These are phyloP conservation scores for Pao palembangensis DNA, from an alignment of 2,113 vertebrate species.

Conservation along the genomic window DNA sequence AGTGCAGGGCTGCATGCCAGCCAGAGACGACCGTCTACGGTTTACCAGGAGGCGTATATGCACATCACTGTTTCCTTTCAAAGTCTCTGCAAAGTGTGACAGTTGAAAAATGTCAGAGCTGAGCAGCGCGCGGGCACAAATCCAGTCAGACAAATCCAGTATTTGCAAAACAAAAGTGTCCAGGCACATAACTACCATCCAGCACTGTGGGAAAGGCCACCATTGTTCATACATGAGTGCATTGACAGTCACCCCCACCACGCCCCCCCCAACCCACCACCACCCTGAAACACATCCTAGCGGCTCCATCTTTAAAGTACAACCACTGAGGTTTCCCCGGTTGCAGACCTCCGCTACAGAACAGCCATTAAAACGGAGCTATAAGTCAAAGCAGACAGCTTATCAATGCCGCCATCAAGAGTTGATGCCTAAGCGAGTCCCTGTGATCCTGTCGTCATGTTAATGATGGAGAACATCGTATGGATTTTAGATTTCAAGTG, in stretches of 20 bases:
- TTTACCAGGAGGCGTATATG: slow-evolving; percentile 13
- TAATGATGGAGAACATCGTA: slow-evolving; percentile 38
- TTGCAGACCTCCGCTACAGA: not conserved
- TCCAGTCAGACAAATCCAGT: slow-evolving; percentile 16
- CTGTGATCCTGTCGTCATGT: slow-evolving; percentile 40
- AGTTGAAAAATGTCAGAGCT: slow-evolving; percentile 37
- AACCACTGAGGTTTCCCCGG: slow-evolving; percentile 7
- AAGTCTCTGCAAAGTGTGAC: slow-evolving; percentile 31
- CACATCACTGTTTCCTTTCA: slow-evolving; percentile 37
- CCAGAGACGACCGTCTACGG: not conserved
- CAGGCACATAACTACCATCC: slow-evolving; percentile 39
- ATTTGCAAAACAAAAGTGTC: slow-evolving; percentile 38
- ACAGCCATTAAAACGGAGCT: not conserved
- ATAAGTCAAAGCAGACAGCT: slow-evolving; percentile 13
- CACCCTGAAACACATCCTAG: slow-evolving; percentile 1
- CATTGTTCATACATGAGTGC: slow-evolving; percentile 30
- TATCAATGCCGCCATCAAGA: slow-evolving; percentile 17
- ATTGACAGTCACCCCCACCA: slow-evolving; percentile 20
- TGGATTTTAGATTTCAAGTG: slow-evolving; percentile 36
- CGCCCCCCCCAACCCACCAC: too few species aligned
- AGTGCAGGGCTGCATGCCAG: not conserved
- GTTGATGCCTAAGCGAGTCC: slow-evolving; percentile 44
- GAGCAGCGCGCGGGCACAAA: slow-evolving; percentile 16
- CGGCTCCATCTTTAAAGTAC: slow-evolving; percentile 20
- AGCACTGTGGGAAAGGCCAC: slow-evolving; percentile 27